phyloP scores from a whole-genome alignment of 2,797 vertebrate species.

The Spinibarbus caldwelli region DNA sequence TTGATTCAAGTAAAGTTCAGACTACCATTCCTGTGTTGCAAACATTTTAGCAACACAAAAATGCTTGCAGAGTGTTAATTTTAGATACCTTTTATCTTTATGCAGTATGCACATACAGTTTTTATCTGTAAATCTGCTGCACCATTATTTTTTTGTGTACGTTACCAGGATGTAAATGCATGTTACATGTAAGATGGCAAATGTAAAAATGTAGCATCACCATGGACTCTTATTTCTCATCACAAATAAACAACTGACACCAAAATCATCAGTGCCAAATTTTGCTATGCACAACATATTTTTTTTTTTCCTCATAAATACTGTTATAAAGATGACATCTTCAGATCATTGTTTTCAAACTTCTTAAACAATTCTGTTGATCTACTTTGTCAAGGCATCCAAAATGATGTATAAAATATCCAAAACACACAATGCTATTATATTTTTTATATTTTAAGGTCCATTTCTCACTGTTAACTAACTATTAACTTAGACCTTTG shows the following conservation, averaged over 20 bases:
- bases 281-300: neutral
- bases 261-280: neutral
- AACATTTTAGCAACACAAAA: neutral
- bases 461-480: too few species aligned
- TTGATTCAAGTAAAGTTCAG: neutral
- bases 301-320: neutral
- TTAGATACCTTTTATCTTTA: neutral
- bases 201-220: neutral
- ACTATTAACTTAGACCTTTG: too few species aligned
- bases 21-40: neutral
- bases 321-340: neutral
- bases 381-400: neutral
- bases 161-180: neutral
- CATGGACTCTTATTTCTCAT: too few species aligned
- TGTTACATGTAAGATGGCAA: neutral
- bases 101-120: neutral
- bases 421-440: neutral
- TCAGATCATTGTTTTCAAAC: neutral
- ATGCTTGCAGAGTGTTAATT: neutral
- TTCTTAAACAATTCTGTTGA: neutral
- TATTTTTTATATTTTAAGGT: neutral
- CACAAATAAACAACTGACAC: neutral
- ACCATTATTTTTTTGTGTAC: neutral
- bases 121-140: neutral
- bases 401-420: neutral